Conservation (phyloP, 2,888 invertebrate species). For the Zelleria hepariella region DNA sequence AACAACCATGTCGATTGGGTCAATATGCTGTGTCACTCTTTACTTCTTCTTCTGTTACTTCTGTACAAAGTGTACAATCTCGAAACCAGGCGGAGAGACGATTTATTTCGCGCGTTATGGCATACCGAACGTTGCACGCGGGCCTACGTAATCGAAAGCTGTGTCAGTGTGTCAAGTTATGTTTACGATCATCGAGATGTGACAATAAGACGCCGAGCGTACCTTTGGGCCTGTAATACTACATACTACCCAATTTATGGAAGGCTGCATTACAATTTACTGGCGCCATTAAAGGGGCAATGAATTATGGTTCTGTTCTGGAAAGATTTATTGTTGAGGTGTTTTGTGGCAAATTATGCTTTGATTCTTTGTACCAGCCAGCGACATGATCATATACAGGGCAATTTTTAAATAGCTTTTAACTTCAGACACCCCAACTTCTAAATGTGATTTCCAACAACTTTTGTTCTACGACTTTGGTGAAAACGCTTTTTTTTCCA, state of each 20-base stretch:
- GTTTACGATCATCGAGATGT: background rate
- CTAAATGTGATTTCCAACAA: too few species aligned
- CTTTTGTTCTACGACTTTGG: too few species aligned
- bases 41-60: background rate
- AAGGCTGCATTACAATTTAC: background rate
- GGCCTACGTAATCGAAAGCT: constrained; percentile 22
- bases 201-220: background rate
- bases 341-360: too few species aligned
- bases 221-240: too few species aligned
- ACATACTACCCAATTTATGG: background rate
- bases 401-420: too few species aligned
- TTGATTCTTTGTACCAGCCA: too few species aligned
- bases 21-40: too few species aligned
- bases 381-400: too few species aligned
- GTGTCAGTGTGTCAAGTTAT: constrained; percentile 20
- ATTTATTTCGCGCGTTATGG: constrained; percentile 7
- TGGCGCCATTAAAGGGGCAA: background rate
- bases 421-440: too few species aligned
- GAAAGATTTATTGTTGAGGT: background rate
- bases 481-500: too few species aligned
- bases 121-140: constrained; percentile 4
- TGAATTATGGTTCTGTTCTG: background rate
- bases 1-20: too few species aligned
- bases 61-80: background rate
- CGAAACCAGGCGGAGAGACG: background rate